Base-by-base conservation (phyloP, 2,888 invertebrate genomes). In the Ectropis crepuscularia region DNA sequence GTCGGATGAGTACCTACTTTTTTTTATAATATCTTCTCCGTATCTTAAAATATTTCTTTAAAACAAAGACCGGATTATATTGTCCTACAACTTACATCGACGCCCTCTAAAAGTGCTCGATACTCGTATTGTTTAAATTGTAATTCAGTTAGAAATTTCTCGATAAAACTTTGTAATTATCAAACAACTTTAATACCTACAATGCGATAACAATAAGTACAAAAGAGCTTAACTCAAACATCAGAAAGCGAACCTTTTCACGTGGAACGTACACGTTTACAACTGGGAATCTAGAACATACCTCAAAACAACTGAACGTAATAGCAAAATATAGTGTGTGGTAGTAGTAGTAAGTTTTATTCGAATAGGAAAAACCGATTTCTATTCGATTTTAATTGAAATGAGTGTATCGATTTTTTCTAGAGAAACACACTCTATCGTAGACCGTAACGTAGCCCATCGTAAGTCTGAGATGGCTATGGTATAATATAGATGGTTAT, bases 241-340 rank as follows among this genome's bases (percentile, higher is more conserved):
- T 46, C 49, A 12, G 28, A 48, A 28, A 57, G 6, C 28, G 36
- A 55, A 53, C 38, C 57, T 6, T 62, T 57, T 41, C 42, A 47
- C 47, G 42, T 57, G 57, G 57, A 62, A 62, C 51, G 47, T 57
- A 48, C 38, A 47, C 57, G 57, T 62, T 57, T 57, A 62, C 57
- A 57, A 62, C 62, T 28, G 61, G 4, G 8, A 53, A 47, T 43
- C 36, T 47, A 47, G 42, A 57, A 53, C 12, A 38, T 37, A 39
- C 58, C 58, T 48, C 63, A 49, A 58, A 53, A 48, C 49, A 53
- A 45, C 38, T 45, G 49, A 46, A 46, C 6, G 38, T 43, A 45
- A 37, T 53, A 45, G 54, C 1, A 28, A 28, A 28, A 28, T 28
- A 28, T 11, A 12, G 7, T 28, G 53, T n/a, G n/a, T n/a, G n/a